phyloP scores from a whole-genome alignment of 2,113 vertebrate genomes.

The Rafetus swinhoei region DNA sequence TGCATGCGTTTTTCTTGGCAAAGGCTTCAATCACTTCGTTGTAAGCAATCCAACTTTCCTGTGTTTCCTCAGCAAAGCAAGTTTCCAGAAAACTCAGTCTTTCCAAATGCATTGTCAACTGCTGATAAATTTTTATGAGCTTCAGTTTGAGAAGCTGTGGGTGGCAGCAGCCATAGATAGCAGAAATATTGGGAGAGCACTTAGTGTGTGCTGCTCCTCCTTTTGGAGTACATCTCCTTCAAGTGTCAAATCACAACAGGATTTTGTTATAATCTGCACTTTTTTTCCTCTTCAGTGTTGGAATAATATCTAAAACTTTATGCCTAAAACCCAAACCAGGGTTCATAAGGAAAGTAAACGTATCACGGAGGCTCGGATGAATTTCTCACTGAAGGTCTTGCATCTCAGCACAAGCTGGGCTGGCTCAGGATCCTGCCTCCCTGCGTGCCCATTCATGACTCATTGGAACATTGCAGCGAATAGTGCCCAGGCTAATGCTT shows the following conservation, averaged over 20 bases:
- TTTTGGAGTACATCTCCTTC: slow-evolving; percentile 64
- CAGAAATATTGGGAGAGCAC: slow-evolving; percentile 66
- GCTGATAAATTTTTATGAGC: slow-evolving; percentile 77
- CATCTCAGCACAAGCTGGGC: background rate
- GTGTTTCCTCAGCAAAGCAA: slow-evolving; percentile 76
- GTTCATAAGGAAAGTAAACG: slow-evolving; percentile 5
- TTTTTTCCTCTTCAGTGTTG: background rate
- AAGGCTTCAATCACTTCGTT: slow-evolving; percentile 77
- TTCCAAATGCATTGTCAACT: slow-evolving; percentile 74
- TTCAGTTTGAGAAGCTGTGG: slow-evolving; percentile 65
- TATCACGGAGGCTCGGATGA: background rate
- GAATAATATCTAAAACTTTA: slow-evolving; percentile 37
- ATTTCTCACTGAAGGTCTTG: background rate
- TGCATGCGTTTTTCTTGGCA: slow-evolving; percentile 78
- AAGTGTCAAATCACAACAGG: slow-evolving; percentile 57
- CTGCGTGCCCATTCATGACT: background rate
- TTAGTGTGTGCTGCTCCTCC: slow-evolving; percentile 60
- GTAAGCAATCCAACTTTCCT: slow-evolving; percentile 76
- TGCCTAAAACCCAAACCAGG: slow-evolving; percentile 50
- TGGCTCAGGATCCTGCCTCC: background rate
- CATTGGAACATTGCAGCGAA: background rate
- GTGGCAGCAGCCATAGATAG: slow-evolving; percentile 69
- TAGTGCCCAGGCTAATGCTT: background rate
- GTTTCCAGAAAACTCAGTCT: slow-evolving; percentile 78
- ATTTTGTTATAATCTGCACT: slow-evolving; percentile 46